Base-by-base conservation (phyloP, 1,140 invertebrate genomes). In the Papilio glaucus region DNA sequence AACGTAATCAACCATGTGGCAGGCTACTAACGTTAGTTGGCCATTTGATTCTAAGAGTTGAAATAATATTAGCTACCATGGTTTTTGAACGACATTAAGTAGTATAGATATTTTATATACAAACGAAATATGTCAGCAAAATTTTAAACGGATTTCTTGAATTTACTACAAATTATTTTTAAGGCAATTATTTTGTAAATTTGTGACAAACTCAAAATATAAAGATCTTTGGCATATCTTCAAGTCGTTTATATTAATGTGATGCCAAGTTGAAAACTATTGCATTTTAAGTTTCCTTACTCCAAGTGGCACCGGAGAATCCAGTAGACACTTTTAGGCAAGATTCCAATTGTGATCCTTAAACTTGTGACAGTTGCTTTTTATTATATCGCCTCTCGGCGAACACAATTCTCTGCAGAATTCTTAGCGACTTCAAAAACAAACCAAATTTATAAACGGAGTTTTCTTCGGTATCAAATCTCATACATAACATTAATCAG, bases 281-380 rank as follows among this genome's bases (percentile, higher is more conserved):
- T 57, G 49, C 21, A 57, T 18, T 57, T 57, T 57, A 24, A 24
- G 49, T 57, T 57, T 57, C 49, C 49, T 57, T 57, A 12, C 49
- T 57, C 21, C 49, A 24, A 57, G 49, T 57, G 21, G 21, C 12
- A 18, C 18, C 12, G 49, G n/a, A 57, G 45, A 4, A 21, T 8
- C 18, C 49, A 57, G 24, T 57, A 53, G 49, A 53, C 49, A 53
- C 21, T 53, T 53, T 53, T 53, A 24, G 49, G 49, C 49, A 53
- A 53, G 18, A 24, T 24, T 53, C 49, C 49, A 53, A 53, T 8
- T 53, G 49, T 53, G 12, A 53, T 53, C 49, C 24, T 53, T 53
- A 53, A 53, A 53, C 49, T 53, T 53, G 49, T 53, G 21, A 21
- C 49, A 53, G 49, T 53, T 53, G 49, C 49, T 24, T 53, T 53